Percentiles rank a stretch among this genome's conserved stretches.
These are phyloP conservation scores for Allophyes oxyacanthae DNA, from an alignment of 2,888 invertebrate genomes.

Conservation along the genomic window DNA sequence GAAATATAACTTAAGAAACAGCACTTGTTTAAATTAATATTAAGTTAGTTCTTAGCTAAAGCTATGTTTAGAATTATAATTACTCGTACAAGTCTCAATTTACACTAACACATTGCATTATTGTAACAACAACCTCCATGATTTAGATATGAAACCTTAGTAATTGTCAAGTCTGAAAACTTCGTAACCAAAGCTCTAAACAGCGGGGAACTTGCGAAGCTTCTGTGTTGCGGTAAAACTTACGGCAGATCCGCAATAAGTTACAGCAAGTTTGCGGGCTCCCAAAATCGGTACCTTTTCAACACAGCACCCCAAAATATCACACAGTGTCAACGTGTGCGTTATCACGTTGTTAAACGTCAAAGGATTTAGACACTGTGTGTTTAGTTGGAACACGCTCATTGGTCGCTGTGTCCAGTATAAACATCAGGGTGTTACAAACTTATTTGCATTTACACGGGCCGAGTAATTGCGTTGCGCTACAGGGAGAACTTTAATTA, in stretches of 20 bases:
- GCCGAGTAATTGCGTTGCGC: conserved; percentile 87
- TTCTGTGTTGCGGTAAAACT: conserved; percentile 78
- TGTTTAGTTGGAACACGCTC: conserved; percentile 60
- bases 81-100: conserved; percentile 15
- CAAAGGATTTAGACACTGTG: conserved; percentile 52
- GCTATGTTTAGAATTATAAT: conserved; percentile 15
- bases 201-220: conserved; percentile 63
- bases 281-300: conserved; percentile 55
- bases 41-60: conserved; percentile 6
- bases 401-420: conserved; percentile 70
- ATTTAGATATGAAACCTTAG: conserved; percentile 51
- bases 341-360: conserved; percentile 34
- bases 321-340: conserved; percentile 35
- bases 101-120: conserved; percentile 25
- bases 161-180: conserved; percentile 63
- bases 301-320: conserved; percentile 38
- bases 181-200: conserved; percentile 62
- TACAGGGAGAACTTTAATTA: conserved; percentile 88
- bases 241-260: conserved; percentile 74
- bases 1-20: neutral
- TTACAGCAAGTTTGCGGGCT: conserved; percentile 70
- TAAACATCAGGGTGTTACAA: conserved; percentile 83
- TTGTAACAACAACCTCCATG: conserved; percentile 59
- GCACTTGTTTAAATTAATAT: neutral
- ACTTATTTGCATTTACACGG: conserved; percentile 89